Conservation (phyloP, 2,797 vertebrate species). For the Neoniphon sammara region DNA sequence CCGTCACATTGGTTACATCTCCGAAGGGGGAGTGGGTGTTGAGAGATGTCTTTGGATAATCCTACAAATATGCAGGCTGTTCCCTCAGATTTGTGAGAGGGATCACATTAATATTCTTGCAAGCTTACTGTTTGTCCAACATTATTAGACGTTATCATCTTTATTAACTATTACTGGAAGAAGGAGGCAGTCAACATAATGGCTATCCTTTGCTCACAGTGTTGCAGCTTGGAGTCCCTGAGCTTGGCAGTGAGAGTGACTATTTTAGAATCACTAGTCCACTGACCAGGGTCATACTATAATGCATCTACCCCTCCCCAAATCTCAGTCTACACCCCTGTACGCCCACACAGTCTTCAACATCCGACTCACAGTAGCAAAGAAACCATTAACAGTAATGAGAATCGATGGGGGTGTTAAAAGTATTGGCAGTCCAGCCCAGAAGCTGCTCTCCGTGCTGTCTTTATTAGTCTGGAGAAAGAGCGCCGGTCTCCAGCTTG, state of each 20-base stretch:
- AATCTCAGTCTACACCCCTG: constrained; percentile 35
- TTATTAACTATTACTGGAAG: constrained; percentile 1
- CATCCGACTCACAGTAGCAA: constrained; percentile 58
- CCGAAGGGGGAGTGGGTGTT: constrained; percentile 10
- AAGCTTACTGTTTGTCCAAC: neutral
- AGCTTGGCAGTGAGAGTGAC: constrained; percentile 7
- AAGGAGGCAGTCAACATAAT: neutral
- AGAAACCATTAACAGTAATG: constrained; percentile 77
- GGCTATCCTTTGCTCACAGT: neutral
- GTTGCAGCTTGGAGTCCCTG: constrained; percentile 2
- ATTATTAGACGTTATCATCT: neutral
- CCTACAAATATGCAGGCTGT: constrained; percentile 32
- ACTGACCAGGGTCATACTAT: constrained; percentile 33
- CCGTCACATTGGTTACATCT: constrained; percentile 22
- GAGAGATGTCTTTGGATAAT: constrained; percentile 41
- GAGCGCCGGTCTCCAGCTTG: constrained; percentile 52
- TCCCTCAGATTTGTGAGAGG: constrained; percentile 2
- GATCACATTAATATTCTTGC: constrained; percentile 1
- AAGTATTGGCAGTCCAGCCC: constrained; percentile 75
- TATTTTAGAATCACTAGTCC: constrained; percentile 1
- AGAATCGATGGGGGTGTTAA: constrained; percentile 79
- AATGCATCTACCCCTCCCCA: constrained; percentile 27
- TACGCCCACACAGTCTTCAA: constrained; percentile 49
- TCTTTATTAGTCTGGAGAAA: constrained; percentile 77
- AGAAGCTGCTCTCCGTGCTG: constrained; percentile 66